Percentiles rank a stretch among this genome's conserved stretches.
Evolutionary conservation across 2,797 vertebrate genomes (phyloP).

Genomic region (Spinus pinus): DNA sequence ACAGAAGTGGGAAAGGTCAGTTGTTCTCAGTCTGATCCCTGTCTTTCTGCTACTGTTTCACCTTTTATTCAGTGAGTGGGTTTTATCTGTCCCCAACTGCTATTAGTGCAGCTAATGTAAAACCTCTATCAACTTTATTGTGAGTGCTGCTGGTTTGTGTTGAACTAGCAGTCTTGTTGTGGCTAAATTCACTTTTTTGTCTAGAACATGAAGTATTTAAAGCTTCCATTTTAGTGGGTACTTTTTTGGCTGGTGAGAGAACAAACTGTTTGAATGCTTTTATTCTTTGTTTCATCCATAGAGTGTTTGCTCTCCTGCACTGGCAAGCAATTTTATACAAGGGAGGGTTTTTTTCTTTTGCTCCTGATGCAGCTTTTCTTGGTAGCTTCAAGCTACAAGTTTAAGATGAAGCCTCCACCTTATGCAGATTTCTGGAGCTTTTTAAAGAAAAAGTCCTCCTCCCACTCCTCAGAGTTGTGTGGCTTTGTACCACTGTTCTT

Average conservation of each 20-base stretch:
- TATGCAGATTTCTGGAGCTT: neutral
- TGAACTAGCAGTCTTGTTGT: constrained; percentile 8
- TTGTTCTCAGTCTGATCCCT: neutral
- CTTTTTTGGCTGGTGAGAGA: neutral
- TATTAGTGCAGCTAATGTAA: neutral
- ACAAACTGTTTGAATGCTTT: neutral
- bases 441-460: neutral
- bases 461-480: neutral
- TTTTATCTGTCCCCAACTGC: neutral
- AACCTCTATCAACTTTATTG: neutral
- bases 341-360: neutral
- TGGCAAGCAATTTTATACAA: neutral
- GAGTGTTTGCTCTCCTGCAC: neutral
- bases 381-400: neutral
- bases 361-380: neutral
- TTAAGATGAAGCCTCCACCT: neutral
- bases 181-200: neutral
- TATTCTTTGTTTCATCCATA: neutral
- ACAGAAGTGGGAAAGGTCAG: neutral
- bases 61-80: neutral
- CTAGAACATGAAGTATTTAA: constrained; percentile 48
- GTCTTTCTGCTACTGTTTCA: neutral
- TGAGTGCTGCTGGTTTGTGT: neutral
- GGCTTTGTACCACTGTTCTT: neutral
- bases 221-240: neutral